phyloP scores from a whole-genome alignment of 2,888 invertebrate species.

The Mermis nigrescens region DNA sequence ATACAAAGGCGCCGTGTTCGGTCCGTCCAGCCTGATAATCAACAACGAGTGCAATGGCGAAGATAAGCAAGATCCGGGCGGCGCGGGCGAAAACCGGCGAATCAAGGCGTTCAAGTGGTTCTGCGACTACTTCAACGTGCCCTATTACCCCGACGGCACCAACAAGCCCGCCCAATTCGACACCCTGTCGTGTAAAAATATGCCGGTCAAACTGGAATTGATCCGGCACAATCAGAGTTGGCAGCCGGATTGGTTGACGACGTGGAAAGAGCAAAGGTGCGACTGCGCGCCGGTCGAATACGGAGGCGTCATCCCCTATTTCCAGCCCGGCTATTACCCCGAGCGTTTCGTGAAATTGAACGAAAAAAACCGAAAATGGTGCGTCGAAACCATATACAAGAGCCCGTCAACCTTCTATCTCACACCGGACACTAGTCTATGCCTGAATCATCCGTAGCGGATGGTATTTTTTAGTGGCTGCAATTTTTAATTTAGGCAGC shows the following conservation, averaged over 20 bases:
- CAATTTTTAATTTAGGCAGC: no score
- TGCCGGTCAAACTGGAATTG: constrained; percentile 23
- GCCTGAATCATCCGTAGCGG: not conserved
- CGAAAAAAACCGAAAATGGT: constrained; percentile 18
- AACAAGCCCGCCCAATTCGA: constrained; percentile 14
- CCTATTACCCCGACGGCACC: not conserved
- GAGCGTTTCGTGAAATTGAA: constrained; percentile 20
- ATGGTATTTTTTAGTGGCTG: no score
- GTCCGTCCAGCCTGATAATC: not conserved
- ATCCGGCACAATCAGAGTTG: constrained; percentile 25
- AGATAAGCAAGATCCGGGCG: not conserved
- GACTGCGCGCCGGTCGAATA: constrained; percentile 27
- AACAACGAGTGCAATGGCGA: constrained; percentile 4
- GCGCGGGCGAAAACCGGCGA: not conserved
- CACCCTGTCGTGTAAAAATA: constrained; percentile 18
- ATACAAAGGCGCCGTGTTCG: not conserved
- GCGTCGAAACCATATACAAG: constrained; percentile 24
- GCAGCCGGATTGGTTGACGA: constrained; percentile 27
- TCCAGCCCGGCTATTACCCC: constrained; percentile 23
- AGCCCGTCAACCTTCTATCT: constrained; percentile 14
- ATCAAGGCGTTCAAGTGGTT: constrained; percentile 27
- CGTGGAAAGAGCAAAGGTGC: constrained; percentile 24
- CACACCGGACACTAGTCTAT: not conserved
- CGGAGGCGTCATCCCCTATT: constrained; percentile 19
- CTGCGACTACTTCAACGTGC: constrained; percentile 20